Evolutionary conservation across 2,888 invertebrate species (phyloP).

Genomic region (Hypena proboscidalis): DNA sequence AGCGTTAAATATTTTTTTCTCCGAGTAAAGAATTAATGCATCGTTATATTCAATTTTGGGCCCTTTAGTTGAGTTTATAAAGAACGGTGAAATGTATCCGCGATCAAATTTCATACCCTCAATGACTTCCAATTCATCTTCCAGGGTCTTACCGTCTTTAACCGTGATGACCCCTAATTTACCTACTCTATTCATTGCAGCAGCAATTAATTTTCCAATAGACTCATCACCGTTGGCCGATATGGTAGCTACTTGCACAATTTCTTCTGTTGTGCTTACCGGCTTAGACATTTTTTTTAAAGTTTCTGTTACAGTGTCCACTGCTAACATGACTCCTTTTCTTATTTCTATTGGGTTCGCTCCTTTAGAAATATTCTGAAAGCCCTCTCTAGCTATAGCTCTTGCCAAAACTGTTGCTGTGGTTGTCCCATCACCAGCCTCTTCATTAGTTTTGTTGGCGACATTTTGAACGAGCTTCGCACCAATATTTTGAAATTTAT

Average conservation of each 20-base stretch:
- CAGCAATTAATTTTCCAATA: slow-evolving; percentile 96
- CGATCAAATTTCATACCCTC: slow-evolving; percentile 99
- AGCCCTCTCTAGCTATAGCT: slow-evolving; percentile 99
- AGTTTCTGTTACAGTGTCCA: slow-evolving; percentile 93
- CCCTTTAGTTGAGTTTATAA: slow-evolving; percentile 98
- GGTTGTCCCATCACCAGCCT: slow-evolving; percentile 99
- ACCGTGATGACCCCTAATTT: slow-evolving; percentile 99
- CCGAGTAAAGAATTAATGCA: slow-evolving; percentile 95
- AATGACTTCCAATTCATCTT: slow-evolving; percentile 96
- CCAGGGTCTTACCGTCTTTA: slow-evolving; percentile 98
- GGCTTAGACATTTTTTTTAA: slow-evolving; percentile 94
- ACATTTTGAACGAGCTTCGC: slow-evolving; percentile 99
- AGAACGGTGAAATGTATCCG: slow-evolving; percentile 99
- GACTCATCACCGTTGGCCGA: slow-evolving; percentile 98
- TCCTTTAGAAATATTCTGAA: slow-evolving; percentile 98
- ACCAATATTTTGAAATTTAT: slow-evolving; percentile 99
- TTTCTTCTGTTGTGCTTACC: slow-evolving; percentile 98
- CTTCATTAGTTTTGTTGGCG: slow-evolving; percentile 99
- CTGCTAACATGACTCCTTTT: slow-evolving; percentile 96
- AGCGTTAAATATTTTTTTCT: slow-evolving; percentile 98
- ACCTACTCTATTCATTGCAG: slow-evolving; percentile 98
- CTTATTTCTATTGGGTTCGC: slow-evolving; percentile 98
- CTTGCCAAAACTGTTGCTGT: slow-evolving; percentile 98
- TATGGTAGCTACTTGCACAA: slow-evolving; percentile 99
- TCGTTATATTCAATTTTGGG: slow-evolving; percentile 99